A percentile compares a stretch with the other conserved stretches of the same genome.
phyloP scores from a whole-genome alignment of 2,113 vertebrate genomes.

The Phodopus roborovskii region DNA sequence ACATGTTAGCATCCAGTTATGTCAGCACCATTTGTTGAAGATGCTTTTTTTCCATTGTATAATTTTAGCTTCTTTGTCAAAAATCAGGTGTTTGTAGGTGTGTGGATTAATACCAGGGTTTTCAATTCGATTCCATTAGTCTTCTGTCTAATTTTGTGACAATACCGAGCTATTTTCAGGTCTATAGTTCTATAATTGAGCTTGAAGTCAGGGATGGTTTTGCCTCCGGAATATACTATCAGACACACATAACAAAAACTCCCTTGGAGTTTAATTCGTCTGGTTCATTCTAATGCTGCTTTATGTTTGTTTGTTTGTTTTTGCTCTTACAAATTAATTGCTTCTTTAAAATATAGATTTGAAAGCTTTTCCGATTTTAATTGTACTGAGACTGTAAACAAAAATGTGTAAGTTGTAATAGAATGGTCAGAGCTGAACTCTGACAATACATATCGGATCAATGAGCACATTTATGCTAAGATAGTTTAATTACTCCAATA shows the following conservation, averaged over 20 bases:
- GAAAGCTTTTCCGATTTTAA: not conserved
- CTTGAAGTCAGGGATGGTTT: too few species aligned
- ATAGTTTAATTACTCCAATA: not conserved
- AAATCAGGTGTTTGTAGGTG: too few species aligned
- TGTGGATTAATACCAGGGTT: too few species aligned
- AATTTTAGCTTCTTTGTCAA: too few species aligned
- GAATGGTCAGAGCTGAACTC: not conserved
- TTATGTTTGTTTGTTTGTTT: not conserved
- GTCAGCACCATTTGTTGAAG: too few species aligned
- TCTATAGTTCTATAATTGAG: too few species aligned
- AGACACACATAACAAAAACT: not conserved
- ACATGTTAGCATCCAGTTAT: too few species aligned
- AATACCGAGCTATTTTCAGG: too few species aligned
- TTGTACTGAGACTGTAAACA: not conserved
- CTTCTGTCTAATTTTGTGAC: too few species aligned
- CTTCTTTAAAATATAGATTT: constrained; percentile 39
- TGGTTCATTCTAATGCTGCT: not conserved
- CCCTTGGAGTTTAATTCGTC: constrained; percentile 2
- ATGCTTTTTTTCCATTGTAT: too few species aligned
- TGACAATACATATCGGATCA: not conserved
- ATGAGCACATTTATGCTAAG: not conserved
- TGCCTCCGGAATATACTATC: not conserved
- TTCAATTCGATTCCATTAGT: too few species aligned
- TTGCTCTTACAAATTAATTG: not conserved
- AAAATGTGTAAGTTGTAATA: not conserved